Percentiles rank a stretch among this genome's conserved stretches.
Conservation (phyloP, 2,888 invertebrate species). For the Creontiades dilutus region DNA sequence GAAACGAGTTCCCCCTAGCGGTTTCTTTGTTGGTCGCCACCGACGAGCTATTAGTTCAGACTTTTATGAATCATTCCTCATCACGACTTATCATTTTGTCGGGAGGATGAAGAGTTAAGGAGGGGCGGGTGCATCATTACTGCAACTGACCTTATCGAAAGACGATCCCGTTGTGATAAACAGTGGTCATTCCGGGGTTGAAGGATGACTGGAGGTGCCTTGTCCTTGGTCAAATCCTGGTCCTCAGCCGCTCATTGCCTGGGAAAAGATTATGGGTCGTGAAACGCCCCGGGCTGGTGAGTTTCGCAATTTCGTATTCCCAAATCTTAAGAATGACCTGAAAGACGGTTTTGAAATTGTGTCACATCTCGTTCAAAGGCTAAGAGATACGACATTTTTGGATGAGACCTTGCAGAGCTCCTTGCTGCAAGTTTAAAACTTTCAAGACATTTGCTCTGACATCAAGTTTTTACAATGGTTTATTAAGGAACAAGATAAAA, state of each 20-base stretch:
- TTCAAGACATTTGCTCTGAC: too few species aligned
- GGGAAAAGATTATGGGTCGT: neutral
- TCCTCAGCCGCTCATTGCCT: slow-evolving; percentile 14
- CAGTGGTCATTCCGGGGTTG: slow-evolving; percentile 16
- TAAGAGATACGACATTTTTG: neutral
- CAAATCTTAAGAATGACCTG: neutral
- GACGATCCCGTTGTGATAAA: slow-evolving; percentile 42
- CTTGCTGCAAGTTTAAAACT: too few species aligned
- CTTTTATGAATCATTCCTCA: slow-evolving; percentile 39
- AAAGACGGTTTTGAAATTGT: slow-evolving; percentile 17
- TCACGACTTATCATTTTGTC: slow-evolving; percentile 36
- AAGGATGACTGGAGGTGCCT: slow-evolving; percentile 7
- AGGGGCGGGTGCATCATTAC: slow-evolving; percentile 32
- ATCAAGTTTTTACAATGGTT: too few species aligned
- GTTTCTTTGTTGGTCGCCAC: slow-evolving; percentile 22
- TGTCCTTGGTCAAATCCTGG: slow-evolving; percentile 39
- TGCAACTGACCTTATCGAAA: slow-evolving; percentile 32
- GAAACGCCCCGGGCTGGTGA: neutral
- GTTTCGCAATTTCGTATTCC: slow-evolving; percentile 13
- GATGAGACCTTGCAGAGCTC: neutral
- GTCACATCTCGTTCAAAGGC: neutral
- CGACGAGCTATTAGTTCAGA: neutral
- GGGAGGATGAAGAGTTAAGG: slow-evolving; percentile 1
- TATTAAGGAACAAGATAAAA: too few species aligned
- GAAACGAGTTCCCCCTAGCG: slow-evolving; percentile 36